Percentiles rank a stretch among this genome's conserved stretches.
Conservation (phyloP, 2,797 vertebrate species). For the Psittacula echo region DNA sequence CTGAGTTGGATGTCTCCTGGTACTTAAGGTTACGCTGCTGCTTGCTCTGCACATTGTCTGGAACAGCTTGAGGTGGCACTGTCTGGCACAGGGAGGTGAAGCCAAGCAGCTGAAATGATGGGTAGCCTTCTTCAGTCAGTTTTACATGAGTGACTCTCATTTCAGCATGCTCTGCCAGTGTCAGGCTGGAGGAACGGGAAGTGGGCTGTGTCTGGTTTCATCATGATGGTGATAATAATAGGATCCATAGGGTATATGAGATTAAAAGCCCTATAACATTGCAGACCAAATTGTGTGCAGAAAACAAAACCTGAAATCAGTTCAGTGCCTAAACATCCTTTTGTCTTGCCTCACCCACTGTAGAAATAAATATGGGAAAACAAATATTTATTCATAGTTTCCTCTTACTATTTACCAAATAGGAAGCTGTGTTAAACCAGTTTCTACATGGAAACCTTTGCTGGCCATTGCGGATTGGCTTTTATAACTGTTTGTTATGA, state of each 20-base stretch:
- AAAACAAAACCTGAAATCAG: conserved; percentile 43
- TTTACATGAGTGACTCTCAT: conserved; percentile 60
- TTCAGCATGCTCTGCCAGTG: conserved; percentile 35
- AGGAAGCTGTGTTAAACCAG: neutral
- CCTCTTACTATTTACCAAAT: conserved; percentile 37
- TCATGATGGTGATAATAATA: conserved; percentile 62
- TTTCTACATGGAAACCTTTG: neutral
- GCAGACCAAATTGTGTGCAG: neutral
- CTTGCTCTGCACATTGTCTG: neutral
- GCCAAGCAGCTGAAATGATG: neutral
- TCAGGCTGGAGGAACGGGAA: conserved; percentile 60
- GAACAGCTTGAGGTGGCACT: neutral
- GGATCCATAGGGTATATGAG: neutral
- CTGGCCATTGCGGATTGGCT: neutral
- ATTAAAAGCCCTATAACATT: neutral
- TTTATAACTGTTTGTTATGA: neutral
- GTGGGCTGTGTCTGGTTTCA: conserved; percentile 76
- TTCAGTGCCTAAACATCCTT: conserved; percentile 58
- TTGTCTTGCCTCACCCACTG: conserved; percentile 57
- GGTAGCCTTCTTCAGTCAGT: neutral
- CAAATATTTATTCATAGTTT: conserved; percentile 70
- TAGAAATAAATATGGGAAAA: conserved; percentile 60
- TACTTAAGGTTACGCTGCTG: neutral
- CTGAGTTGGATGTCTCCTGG: neutral
- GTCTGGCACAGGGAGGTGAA: fast-evolving